These are phyloP conservation scores for Drosophila lowei DNA, from an alignment of 1,140 invertebrate genomes.

Conservation along the genomic window DNA sequence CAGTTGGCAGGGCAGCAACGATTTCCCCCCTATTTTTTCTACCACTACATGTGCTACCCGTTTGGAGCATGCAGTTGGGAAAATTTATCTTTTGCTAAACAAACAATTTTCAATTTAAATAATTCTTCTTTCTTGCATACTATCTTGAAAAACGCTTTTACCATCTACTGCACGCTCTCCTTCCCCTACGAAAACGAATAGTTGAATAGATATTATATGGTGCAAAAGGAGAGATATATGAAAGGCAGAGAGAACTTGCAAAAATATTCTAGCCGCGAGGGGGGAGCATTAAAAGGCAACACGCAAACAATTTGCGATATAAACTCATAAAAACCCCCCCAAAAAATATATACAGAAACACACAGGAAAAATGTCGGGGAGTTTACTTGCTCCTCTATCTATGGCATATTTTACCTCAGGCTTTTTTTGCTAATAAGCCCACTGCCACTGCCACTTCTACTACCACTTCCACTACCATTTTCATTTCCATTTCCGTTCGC, in stretches of 20 bases:
- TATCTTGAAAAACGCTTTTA: conserved; percentile 46
- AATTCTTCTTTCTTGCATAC: conserved; percentile 52
- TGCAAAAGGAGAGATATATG: conserved; percentile 22
- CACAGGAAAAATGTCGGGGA: conserved; percentile 20
- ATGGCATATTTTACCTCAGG: conserved; percentile 41
- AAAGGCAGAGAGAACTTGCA: conserved; percentile 24
- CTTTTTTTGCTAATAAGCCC: conserved; percentile 39
- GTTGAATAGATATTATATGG: conserved; percentile 63
- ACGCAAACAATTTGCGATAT: conserved; percentile 70
- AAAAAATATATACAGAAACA: conserved; percentile 23
- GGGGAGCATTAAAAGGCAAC: conserved; percentile 61
- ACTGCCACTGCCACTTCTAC: background rate
- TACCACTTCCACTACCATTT: no score
- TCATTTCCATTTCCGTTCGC: conserved; percentile 9
- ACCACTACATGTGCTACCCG: conserved; percentile 24
- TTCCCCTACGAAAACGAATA: conserved; percentile 19
- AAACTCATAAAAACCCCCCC: conserved; percentile 62
- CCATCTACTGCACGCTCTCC: conserved; percentile 3
- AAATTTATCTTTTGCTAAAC: conserved; percentile 65
- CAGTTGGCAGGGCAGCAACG: conserved; percentile 3
- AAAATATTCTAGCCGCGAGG: conserved; percentile 54
- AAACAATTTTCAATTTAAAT: conserved; percentile 78
- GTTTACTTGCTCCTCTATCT: conserved; percentile 36
- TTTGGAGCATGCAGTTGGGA: conserved; percentile 26
- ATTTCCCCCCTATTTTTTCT: conserved; percentile 6